phyloP scores from a whole-genome alignment of 2,888 invertebrate species.

The Euzetes globulus region DNA sequence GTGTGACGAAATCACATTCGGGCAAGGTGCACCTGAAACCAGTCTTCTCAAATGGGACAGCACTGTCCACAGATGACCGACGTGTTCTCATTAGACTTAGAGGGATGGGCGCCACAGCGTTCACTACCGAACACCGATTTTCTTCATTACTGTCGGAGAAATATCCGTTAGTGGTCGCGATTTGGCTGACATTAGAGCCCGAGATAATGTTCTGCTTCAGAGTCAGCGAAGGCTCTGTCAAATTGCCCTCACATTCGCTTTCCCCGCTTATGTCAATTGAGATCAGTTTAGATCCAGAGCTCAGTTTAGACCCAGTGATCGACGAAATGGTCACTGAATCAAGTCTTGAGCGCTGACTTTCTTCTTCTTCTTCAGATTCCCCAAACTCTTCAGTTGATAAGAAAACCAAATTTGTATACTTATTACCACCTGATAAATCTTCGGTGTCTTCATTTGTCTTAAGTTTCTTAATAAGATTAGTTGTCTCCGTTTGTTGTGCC shows the following conservation, averaged over 20 bases:
- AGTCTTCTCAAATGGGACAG: too few relatives aligned
- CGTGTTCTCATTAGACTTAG: not conserved
- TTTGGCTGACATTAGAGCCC: not conserved
- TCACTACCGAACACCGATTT: not conserved
- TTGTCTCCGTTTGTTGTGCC: too few relatives aligned
- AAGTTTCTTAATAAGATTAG: too few relatives aligned
- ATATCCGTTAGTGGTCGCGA: slow-evolving; percentile 7
- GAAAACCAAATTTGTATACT: too few relatives aligned
- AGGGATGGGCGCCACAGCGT: too few relatives aligned
- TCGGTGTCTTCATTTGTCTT: too few relatives aligned
- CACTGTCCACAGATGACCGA: not conserved
- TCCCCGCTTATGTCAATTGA: not conserved
- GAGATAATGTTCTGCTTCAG: not conserved
- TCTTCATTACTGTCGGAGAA: not conserved
- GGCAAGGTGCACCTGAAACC: not conserved
- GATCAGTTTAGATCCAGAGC: not conserved
- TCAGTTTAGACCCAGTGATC: slow-evolving; percentile 4
- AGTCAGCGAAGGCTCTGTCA: not conserved
- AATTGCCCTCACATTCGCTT: not conserved
- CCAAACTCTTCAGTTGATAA: too few relatives aligned
- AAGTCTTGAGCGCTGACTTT: too few relatives aligned
- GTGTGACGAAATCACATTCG: not conserved
- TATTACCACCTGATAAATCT: too few relatives aligned
- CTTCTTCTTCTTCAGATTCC: too few relatives aligned
- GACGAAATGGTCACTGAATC: not conserved